A percentile compares a stretch with the other conserved stretches of the same genome.
phyloP scores from a whole-genome alignment of 1,140 invertebrate genomes.

The Pararge aegeria region DNA sequence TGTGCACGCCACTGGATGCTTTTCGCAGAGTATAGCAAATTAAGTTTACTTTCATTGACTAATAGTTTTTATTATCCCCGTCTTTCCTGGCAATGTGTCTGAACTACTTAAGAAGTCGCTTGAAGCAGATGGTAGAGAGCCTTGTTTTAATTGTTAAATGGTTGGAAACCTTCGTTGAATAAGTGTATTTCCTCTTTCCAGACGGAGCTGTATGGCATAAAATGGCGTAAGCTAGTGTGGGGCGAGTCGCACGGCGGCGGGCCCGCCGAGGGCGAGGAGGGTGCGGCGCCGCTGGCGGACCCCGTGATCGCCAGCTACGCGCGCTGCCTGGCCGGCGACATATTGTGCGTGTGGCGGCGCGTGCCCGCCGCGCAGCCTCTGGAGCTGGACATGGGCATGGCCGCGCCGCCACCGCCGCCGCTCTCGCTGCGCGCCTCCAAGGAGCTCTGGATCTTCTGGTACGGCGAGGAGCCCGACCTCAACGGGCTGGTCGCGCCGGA shows the following conservation, averaged over 20 bases:
- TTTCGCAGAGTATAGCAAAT: too few relatives aligned
- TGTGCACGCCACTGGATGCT: too few relatives aligned
- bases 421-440: constrained; percentile 90
- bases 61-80: too few relatives aligned
- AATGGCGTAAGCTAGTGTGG: constrained; percentile 97
- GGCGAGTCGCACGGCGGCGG: constrained; percentile 84
- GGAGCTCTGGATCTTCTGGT: constrained; percentile 99
- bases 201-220: constrained; percentile 99
- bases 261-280: constrained; percentile 79
- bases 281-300: constrained; percentile 90
- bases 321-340: constrained; percentile 95
- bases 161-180: too few relatives aligned
- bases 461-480: constrained; percentile 97
- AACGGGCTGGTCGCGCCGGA: constrained; percentile 89
- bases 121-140: too few relatives aligned
- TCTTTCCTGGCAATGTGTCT: too few relatives aligned
- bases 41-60: too few relatives aligned
- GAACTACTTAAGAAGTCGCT: too few relatives aligned
- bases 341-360: constrained; percentile 97
- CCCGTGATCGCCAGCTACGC: constrained; percentile 96
- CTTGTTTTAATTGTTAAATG: too few relatives aligned
- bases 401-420: constrained; percentile 82
- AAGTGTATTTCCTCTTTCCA: constrained; percentile 67
- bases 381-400: constrained; percentile 83
- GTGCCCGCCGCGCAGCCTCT: constrained; percentile 82